Base-by-base conservation (phyloP, 1,140 invertebrate species). In the Andrena cerasifolii region DNA sequence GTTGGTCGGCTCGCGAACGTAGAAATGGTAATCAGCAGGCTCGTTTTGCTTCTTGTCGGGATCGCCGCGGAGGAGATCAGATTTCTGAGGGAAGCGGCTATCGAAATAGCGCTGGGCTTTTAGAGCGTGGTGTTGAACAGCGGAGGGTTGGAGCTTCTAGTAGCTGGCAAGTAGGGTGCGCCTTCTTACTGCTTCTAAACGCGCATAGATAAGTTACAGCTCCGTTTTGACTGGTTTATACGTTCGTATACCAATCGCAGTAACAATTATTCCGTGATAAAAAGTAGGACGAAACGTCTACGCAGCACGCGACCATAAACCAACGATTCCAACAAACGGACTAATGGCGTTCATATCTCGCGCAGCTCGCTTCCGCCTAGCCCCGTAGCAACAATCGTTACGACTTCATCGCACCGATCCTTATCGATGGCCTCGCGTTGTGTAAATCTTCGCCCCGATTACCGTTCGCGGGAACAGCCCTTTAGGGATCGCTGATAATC, bases 341-440 rank as follows among this genome's bases (percentile, higher is more conserved):
- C 53, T 47, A 68, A 76, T 58, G 73, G 53, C 73, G 53, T 40
- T 16, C 73, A 76, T 76, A 76, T 67, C 49, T 76, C 18, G 73
- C 40, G 18, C 7, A 10, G n/a, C 14, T 7, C 66, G 54, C 56
- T 71, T 77, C 75, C 75, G 67, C 36, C 67, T 77, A 51, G 66
- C 75, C n/a, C 66, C 7, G n/a, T 40, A 62, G 67, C 75, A 62
- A 53, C 67, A 71, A 71, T 77, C 75, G 66, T 71, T 70, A 77
- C 67, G 26, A 61, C 56, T 77, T 77, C 54, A 77, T 77, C 43
- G 53, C 8, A 14, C 26, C 21, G 74, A 70, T 61, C 56, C 45
- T 61, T 77, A 77, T 62, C 67, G 56, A 10, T 12, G 40, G 14
- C 16, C n/a, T 49, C 40, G 68, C 33, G 59, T 74, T 45, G 40